These are phyloP conservation scores for Suricata suricatta DNA, from an alignment of 2,113 vertebrate species.

Conservation along the genomic window DNA sequence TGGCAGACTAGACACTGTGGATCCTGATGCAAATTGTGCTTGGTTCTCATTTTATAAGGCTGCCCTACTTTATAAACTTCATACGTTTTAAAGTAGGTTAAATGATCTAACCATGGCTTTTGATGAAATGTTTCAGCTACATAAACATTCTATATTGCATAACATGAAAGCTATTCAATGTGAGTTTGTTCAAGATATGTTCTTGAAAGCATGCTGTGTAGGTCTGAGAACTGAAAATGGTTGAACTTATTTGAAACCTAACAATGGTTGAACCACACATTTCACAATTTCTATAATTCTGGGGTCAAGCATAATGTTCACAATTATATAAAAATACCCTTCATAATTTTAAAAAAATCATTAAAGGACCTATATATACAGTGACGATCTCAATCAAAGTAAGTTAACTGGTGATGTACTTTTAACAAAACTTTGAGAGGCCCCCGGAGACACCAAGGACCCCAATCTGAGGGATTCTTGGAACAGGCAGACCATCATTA, in stretches of 20 bases:
- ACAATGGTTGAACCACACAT: not conserved
- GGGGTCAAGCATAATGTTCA: not conserved
- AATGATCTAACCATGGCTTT: not conserved
- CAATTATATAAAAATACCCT: not conserved
- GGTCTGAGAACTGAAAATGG: not conserved
- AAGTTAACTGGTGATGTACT: not conserved
- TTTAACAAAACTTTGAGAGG: not conserved
- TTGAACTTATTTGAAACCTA: not conserved
- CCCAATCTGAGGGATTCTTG: not conserved
- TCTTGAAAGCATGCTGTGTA: not conserved
- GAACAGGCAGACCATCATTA: not conserved
- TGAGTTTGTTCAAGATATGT: not conserved
- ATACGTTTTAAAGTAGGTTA: not conserved
- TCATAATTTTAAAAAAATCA: not conserved
- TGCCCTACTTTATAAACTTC: not conserved
- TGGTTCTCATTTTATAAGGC: not conserved
- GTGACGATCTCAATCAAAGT: not conserved
- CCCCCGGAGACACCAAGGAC: not conserved
- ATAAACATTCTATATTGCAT: not conserved
- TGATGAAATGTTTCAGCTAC: not conserved
- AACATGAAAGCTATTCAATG: not conserved
- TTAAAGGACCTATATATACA: not conserved
- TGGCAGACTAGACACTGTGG: not conserved
- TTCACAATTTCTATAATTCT: constrained; percentile 18
- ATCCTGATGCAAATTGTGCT: not conserved